Evolutionary conservation across 1,140 invertebrate genomes (phyloP).

Genomic region (Pseudomyrmex flavicornis): DNA sequence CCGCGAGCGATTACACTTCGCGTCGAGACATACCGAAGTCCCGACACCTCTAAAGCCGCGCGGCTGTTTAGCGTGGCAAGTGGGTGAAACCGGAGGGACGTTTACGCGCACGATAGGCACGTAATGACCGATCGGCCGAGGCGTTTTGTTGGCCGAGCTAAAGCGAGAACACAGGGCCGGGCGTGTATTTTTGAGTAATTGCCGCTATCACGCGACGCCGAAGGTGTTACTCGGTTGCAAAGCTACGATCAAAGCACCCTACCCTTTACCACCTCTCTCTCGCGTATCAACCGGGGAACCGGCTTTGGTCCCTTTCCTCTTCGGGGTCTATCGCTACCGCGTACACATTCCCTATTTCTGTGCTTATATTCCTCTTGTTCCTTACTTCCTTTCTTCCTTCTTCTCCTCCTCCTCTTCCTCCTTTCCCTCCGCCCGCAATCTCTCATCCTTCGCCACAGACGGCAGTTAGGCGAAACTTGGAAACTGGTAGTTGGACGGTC

Average conservation of each 20-base stretch:
- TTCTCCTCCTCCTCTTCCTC: not conserved
- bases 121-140: constrained; percentile 78
- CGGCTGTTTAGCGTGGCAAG: constrained; percentile 64
- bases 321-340: constrained; percentile 36
- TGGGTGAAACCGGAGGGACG: constrained; percentile 77
- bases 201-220: constrained; percentile 83
- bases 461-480: constrained; percentile 80
- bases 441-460: constrained; percentile 60
- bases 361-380: not conserved
- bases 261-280: constrained; percentile 13
- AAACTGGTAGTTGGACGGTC: constrained; percentile 80
- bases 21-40: constrained; percentile 29
- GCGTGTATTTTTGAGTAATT: constrained; percentile 83
- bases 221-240: constrained; percentile 79
- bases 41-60: constrained; percentile 42
- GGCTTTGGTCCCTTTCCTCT: constrained; percentile 43
- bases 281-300: constrained; percentile 36
- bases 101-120: constrained; percentile 81
- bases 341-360: not conserved
- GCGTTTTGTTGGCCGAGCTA: constrained; percentile 79
- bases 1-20: constrained; percentile 34
- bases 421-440: constrained; percentile 24
- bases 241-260: constrained; percentile 52
- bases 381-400: not conserved
- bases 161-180: constrained; percentile 78